phyloP scores from a whole-genome alignment of 2,888 invertebrate genomes.

The Drosophila tripunctata region DNA sequence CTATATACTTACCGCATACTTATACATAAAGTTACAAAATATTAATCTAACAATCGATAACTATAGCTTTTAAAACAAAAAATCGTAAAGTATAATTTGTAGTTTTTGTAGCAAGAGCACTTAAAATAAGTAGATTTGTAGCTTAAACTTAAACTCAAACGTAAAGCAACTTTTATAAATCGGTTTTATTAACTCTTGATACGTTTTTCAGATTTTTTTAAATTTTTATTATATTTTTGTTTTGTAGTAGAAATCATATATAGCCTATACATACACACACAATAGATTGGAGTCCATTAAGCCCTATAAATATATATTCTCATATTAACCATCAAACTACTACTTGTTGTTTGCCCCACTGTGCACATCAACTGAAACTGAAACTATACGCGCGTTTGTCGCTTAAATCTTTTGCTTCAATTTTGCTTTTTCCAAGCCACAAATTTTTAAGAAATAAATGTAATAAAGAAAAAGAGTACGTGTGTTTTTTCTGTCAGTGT shows the following conservation, averaged over 20 bases:
- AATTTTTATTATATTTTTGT: slow-evolving; percentile 37
- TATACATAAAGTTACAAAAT: too few species aligned
- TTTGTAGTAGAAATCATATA: slow-evolving; percentile 52
- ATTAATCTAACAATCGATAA: too few species aligned
- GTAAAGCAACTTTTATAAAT: slow-evolving; percentile 6
- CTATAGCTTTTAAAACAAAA: too few species aligned
- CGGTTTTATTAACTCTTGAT: slow-evolving; percentile 10
- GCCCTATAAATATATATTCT: slow-evolving; percentile 15
- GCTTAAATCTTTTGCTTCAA: slow-evolving; percentile 7
- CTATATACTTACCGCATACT: too few species aligned
- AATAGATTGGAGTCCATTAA: slow-evolving; percentile 23
- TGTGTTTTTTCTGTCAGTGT: slow-evolving; percentile 33
- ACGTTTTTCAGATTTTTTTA: slow-evolving; percentile 22
- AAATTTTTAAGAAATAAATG: too few species aligned
- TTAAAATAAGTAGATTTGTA: neutral
- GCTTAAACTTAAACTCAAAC: neutral
- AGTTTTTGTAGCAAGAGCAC: too few species aligned
- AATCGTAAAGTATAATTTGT: neutral
- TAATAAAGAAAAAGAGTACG: slow-evolving; percentile 52
- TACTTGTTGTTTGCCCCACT: neutral
- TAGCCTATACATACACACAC: slow-evolving; percentile 25
- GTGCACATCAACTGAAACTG: too few species aligned
- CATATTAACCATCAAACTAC: slow-evolving; percentile 4
- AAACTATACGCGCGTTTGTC: neutral
- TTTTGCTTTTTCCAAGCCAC: too few species aligned